Conservation (phyloP, 1,140 invertebrate species). For the Trissolcus basalis region DNA sequence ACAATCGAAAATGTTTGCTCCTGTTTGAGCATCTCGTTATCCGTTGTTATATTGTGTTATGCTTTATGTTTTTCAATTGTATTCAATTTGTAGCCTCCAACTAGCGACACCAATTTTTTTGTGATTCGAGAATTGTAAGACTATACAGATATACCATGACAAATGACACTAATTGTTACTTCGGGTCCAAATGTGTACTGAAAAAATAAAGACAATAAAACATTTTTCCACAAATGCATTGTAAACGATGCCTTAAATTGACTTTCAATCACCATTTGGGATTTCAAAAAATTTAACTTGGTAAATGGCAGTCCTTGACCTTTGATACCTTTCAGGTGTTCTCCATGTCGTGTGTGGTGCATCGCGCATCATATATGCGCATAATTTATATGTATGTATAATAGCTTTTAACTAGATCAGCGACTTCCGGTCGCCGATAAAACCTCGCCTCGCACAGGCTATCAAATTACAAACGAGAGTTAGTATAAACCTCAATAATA, state of each 20-base stretch:
- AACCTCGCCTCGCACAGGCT: constrained; percentile 51
- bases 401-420: constrained; percentile 60
- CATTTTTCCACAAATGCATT: not conserved
- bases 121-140: too few relatives aligned
- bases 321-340: constrained; percentile 59
- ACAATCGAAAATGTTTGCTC: too few relatives aligned
- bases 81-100: too few relatives aligned
- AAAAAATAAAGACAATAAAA: too few relatives aligned
- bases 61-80: too few relatives aligned
- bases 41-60: too few relatives aligned
- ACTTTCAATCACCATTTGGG: constrained; percentile 23
- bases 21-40: too few relatives aligned
- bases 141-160: too few relatives aligned
- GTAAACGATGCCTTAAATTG: constrained; percentile 14
- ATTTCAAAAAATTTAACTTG: constrained; percentile 20
- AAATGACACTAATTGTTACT: too few relatives aligned
- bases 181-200: too few relatives aligned
- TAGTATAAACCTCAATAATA: constrained; percentile 59
- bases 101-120: too few relatives aligned
- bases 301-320: constrained; percentile 55
- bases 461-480: constrained; percentile 58
- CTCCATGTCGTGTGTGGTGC: constrained; percentile 45
- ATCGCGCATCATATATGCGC: constrained; percentile 55
- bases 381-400: constrained; percentile 58
- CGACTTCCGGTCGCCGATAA: constrained; percentile 59